Base-by-base conservation (phyloP, 2,113 vertebrate genomes). In the Aspiorhynchus laticeps region DNA sequence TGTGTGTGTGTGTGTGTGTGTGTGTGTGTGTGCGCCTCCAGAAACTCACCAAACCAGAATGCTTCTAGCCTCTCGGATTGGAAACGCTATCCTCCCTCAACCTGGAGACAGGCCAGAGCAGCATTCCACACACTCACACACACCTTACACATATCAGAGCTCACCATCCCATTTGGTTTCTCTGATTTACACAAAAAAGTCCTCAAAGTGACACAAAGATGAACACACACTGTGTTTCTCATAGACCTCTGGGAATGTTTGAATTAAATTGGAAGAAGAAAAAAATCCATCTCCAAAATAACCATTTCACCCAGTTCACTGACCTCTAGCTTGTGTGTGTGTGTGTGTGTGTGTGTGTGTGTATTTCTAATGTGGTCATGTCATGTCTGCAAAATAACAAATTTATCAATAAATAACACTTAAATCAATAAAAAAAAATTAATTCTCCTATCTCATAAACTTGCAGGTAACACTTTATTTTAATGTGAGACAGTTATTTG, bases 91-190 rank as follows among this genome's bases (percentile, higher is more conserved):
- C 85, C 87, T 90, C 77, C 38, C 82, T 90, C 38, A 83, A 69
- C 78, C 84, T 0, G 95, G 93, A 33, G 93, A 93, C 90, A 96
- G 96, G 0, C 92, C 95, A 0, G 94, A 89, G 56, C 83, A 97
- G 98, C 97, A 99, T 98, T 0, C 96, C 97, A 85, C 79, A 51
- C 67, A 84, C 87, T 53, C 84, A 78, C 56, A 88, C 87, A 82
- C 84, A 77, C 61, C 71, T 76, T 87, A 69, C 46, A 82, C 61
- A 69, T 38, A 76, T 48, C 38, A 59, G 38, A 38, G 28, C 77
- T 76, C 67, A 85, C 69, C 77, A 65, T 56, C n/a, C 48, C 43
- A 67, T 71, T 77, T 24, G 43, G 21, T 71, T 78, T 46, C n/a
- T 69, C 67, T 61, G 28, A 46, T 78, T 56, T 69, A 83, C 4